Evolutionary conservation across 1,140 invertebrate genomes (phyloP).

Genomic region (Zaprionus tsacasi): DNA sequence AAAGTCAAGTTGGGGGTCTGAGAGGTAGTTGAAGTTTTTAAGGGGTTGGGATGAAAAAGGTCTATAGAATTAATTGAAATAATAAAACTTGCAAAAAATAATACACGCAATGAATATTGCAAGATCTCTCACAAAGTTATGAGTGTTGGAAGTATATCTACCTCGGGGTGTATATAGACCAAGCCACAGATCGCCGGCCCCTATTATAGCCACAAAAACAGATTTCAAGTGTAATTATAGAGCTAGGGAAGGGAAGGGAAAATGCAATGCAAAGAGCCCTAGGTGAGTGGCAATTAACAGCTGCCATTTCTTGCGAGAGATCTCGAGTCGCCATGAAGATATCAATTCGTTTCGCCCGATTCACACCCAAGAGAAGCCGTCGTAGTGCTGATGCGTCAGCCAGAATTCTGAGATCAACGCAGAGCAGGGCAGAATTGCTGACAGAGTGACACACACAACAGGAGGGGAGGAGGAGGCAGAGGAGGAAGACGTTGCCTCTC

Average conservation of each 20-base stretch:
- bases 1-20: too few species aligned
- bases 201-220: background rate
- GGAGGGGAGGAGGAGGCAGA: slow-evolving; percentile 3
- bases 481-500: slow-evolving; percentile 41
- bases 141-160: background rate
- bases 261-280: background rate
- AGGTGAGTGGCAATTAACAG: background rate
- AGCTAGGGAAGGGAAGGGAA: background rate
- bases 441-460: slow-evolving; percentile 5
- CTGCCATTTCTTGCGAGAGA: background rate
- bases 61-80: too few species aligned
- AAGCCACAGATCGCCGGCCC: too few species aligned
- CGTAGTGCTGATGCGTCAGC: background rate
- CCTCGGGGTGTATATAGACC: too few species aligned
- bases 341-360: slow-evolving; percentile 42
- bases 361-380: slow-evolving; percentile 13
- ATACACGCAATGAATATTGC: background rate
- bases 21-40: too few species aligned
- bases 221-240: background rate
- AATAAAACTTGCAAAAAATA: too few species aligned
- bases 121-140: background rate
- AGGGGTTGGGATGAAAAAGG: too few species aligned
- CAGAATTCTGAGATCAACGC: slow-evolving; percentile 1
- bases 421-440: slow-evolving; percentile 31
- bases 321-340: slow-evolving; percentile 22